These are phyloP conservation scores for Andricus grossulariae DNA, from an alignment of 1,140 invertebrate genomes.

Conservation along the genomic window DNA sequence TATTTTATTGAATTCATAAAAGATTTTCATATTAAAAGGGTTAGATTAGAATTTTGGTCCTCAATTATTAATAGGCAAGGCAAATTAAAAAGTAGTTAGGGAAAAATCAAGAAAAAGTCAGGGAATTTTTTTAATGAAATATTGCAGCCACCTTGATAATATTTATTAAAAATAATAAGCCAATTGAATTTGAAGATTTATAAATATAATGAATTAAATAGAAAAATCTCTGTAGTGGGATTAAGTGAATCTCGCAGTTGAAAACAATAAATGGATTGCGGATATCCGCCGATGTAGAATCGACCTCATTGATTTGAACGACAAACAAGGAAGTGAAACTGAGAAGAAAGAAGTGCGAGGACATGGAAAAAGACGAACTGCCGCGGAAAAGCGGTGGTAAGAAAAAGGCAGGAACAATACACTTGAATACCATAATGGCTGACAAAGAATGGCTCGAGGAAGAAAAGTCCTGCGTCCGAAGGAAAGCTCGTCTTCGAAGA, in stretches of 20 bases:
- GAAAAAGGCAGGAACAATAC: constrained; percentile 23
- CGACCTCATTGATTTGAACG: not conserved
- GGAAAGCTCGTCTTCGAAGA: constrained; percentile 29
- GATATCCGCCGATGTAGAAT: constrained; percentile 1
- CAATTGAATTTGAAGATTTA: no score
- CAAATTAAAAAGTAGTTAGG: no score
- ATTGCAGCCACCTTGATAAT: no score
- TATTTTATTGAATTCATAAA: no score
- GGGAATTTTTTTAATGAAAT: no score
- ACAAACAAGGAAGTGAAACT: constrained; percentile 19
- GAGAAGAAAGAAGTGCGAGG: not conserved
- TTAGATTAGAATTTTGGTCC: no score
- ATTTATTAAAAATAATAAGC: no score
- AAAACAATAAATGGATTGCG: not conserved
- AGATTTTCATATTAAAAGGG: no score
- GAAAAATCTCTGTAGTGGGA: no score
- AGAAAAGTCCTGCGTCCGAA: constrained; percentile 24
- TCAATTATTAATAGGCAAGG: no score
- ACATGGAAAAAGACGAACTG: not conserved
- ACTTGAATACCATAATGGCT: constrained; percentile 21
- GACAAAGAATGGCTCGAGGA: constrained; percentile 10
- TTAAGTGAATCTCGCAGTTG: not conserved
- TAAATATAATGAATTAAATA: no score
- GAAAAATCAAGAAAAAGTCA: no score
- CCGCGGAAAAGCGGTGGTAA: not conserved